These are phyloP conservation scores for Himalopsyche kuldschensis DNA, from an alignment of 2,888 invertebrate species.

Conservation along the genomic window DNA sequence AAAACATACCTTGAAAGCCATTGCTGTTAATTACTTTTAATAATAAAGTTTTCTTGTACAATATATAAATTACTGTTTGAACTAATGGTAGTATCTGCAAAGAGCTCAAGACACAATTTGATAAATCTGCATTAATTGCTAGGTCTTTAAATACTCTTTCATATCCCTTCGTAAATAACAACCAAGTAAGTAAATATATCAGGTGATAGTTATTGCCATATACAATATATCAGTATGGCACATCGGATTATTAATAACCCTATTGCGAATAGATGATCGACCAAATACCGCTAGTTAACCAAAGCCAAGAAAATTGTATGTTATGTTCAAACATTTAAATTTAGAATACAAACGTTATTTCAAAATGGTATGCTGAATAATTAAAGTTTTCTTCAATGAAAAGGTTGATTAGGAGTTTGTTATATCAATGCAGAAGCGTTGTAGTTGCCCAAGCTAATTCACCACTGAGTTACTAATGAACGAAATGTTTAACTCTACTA, in stretches of 20 bases:
- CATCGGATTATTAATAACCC: not conserved
- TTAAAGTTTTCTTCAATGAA: no score
- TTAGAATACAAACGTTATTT: no score
- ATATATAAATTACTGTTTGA: not conserved
- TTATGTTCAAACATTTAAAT: no score
- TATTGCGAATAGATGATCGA: not conserved
- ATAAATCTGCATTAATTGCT: not conserved
- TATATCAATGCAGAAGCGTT: no score
- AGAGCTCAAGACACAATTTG: not conserved
- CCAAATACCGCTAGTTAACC: not conserved
- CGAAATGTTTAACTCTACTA: no score
- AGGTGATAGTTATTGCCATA: not conserved
- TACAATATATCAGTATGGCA: not conserved
- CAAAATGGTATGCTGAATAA: no score
- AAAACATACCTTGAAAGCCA: not conserved
- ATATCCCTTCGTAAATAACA: not conserved
- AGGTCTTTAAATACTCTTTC: not conserved
- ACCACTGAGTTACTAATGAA: no score
- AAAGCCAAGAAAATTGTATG: no score
- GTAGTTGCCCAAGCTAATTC: no score
- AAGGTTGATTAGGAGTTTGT: no score
- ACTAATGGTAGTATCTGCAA: not conserved
- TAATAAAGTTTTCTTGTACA: not conserved
- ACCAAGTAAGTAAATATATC: not conserved
- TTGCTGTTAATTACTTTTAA: not conserved